These are phyloP conservation scores for Trachelipus rathkii DNA, from an alignment of 1,140 invertebrate genomes.

Conservation along the genomic window DNA sequence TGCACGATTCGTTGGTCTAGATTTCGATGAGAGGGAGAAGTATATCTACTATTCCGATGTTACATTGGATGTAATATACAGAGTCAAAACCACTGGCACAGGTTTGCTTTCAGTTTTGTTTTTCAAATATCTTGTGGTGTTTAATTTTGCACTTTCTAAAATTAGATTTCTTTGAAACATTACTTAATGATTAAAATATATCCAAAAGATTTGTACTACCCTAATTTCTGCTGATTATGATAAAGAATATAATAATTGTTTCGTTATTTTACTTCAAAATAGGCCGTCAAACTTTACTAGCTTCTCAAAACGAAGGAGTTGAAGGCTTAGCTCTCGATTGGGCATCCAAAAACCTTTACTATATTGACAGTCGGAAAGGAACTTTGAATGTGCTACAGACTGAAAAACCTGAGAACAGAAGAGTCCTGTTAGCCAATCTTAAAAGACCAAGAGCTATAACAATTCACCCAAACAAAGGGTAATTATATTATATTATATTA, in stretches of 20 bases:
- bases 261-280: not conserved
- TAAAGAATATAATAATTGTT: too few species aligned
- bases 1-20: slow-evolving; percentile 92
- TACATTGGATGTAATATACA: slow-evolving; percentile 91
- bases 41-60: slow-evolving; percentile 97
- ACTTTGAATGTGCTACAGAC: slow-evolving; percentile 90
- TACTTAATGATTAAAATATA: too few species aligned
- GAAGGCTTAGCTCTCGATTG: slow-evolving; percentile 96
- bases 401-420: slow-evolving; percentile 72
- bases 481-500: too few species aligned
- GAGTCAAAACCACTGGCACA: slow-evolving; percentile 82
- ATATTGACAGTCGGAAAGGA: slow-evolving; percentile 93
- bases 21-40: slow-evolving; percentile 86
- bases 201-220: too few species aligned
- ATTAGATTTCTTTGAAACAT: too few species aligned
- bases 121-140: too few species aligned
- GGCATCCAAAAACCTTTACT: slow-evolving; percentile 95
- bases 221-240: too few species aligned
- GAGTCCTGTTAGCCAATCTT: slow-evolving; percentile 79
- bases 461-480: slow-evolving; percentile 89
- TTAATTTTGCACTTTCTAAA: too few species aligned
- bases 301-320: slow-evolving; percentile 94
- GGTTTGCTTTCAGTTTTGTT: too few species aligned
- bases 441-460: slow-evolving; percentile 91
- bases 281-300: slow-evolving; percentile 81